Percentiles rank a stretch among this genome's conserved stretches.
These are phyloP conservation scores for Megaptera novaeangliae DNA, from an alignment of 2,113 vertebrate species.

Conservation along the genomic window DNA sequence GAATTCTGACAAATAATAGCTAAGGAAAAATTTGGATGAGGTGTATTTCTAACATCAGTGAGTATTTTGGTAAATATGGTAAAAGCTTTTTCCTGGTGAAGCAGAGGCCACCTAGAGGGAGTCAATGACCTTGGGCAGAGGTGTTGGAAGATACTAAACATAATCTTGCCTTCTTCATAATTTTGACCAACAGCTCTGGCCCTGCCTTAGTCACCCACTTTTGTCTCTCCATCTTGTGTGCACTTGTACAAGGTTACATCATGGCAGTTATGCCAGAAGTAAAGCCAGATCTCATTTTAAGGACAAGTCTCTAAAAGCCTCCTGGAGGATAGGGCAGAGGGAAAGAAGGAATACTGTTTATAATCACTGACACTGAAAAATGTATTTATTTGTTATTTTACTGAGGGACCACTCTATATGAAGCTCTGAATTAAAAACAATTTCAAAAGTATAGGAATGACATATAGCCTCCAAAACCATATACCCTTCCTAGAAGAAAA, in stretches of 20 bases:
- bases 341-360: background rate
- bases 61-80: background rate
- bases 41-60: background rate
- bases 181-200: background rate
- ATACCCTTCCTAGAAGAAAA: background rate
- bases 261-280: background rate
- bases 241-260: background rate
- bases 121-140: background rate
- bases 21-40: background rate
- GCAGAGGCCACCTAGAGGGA: background rate
- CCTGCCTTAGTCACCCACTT: background rate
- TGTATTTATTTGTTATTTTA: background rate
- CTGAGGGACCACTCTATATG: background rate
- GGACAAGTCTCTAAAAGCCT: background rate
- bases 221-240: background rate
- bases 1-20: background rate
- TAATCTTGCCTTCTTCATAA: background rate
- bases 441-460: background rate
- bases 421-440: background rate
- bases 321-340: background rate
- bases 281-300: background rate
- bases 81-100: background rate
- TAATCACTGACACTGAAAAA: background rate
- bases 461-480: background rate
- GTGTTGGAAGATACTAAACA: background rate